A percentile compares a stretch with the other conserved stretches of the same genome.
Conservation (phyloP, 2,888 invertebrate genomes). For the Achlya flavicornis region DNA sequence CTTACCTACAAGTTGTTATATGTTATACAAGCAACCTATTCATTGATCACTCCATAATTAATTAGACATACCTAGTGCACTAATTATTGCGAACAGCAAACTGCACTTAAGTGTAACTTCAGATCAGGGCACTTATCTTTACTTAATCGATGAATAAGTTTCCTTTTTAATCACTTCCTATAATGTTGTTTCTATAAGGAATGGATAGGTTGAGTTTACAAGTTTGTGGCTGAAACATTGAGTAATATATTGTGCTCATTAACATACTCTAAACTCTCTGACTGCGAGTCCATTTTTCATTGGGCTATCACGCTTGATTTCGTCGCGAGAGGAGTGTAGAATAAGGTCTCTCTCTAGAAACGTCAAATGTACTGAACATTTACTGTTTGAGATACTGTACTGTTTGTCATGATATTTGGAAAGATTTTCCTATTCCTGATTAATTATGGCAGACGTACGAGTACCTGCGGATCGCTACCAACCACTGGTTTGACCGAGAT, state of each 20-base stretch:
- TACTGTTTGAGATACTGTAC: no score
- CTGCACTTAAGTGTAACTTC: conserved; percentile 34
- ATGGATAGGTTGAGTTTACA: not conserved
- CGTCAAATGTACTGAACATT: no score
- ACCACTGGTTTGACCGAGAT: no score
- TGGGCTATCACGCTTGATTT: no score
- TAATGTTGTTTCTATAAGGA: not conserved
- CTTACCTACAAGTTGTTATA: conserved; percentile 13
- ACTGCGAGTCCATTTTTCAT: not conserved
- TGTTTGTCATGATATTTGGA: no score
- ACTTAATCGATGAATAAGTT: conserved; percentile 7
- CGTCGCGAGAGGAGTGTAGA: no score
- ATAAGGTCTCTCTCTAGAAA: no score
- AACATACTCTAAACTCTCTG: not conserved
- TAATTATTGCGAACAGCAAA: conserved; percentile 39
- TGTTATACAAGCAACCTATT: conserved; percentile 17
- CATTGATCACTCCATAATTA: conserved; percentile 37
- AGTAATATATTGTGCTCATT: not conserved
- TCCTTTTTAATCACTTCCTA: not conserved
- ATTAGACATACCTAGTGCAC: conserved; percentile 23
- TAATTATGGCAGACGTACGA: no score
- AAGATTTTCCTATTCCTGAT: no score
- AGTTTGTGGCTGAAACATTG: not conserved
- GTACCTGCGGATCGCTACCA: no score
- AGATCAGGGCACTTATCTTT: conserved; percentile 7